These are phyloP conservation scores for Nyctereutes procyonoides DNA, from an alignment of 2,113 vertebrate species.

Conservation along the genomic window DNA sequence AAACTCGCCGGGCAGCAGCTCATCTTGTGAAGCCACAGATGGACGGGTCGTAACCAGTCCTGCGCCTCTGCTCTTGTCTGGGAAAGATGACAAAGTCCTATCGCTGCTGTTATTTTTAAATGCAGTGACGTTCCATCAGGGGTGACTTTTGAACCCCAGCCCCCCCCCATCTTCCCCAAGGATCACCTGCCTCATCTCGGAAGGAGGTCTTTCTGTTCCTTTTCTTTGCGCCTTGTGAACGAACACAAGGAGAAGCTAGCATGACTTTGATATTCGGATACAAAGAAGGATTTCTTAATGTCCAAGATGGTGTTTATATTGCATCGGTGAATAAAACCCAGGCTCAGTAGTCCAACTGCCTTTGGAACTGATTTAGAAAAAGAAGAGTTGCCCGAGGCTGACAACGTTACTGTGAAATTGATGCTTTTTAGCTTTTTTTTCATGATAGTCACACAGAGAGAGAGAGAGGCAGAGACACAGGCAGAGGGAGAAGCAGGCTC, in stretches of 20 bases:
- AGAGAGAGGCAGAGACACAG: too few relatives aligned
- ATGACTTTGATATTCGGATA: not conserved
- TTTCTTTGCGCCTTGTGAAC: not conserved
- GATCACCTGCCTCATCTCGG: not conserved
- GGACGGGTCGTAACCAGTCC: not conserved
- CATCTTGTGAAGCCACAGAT: not conserved
- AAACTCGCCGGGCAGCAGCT: not conserved
- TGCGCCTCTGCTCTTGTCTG: not conserved
- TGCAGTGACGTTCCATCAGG: not conserved
- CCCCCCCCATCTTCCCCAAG: not conserved
- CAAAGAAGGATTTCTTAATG: not conserved
- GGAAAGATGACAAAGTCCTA: not conserved
- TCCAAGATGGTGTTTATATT: conserved; percentile 31
- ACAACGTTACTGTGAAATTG: not conserved
- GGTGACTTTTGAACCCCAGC: not conserved
- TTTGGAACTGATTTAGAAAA: conserved; percentile 23
- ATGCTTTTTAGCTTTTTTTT: conserved; percentile 40
- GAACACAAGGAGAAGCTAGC: not conserved
- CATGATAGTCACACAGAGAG: too few relatives aligned
- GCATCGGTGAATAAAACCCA: not conserved
- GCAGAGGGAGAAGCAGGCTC: too few relatives aligned
- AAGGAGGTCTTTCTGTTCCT: not conserved
- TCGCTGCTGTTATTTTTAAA: not conserved
- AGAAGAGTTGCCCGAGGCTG: not conserved
- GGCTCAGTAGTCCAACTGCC: not conserved